Evolutionary conservation across 1,140 invertebrate species (phyloP).

Genomic region (Orchesella cincta): DNA sequence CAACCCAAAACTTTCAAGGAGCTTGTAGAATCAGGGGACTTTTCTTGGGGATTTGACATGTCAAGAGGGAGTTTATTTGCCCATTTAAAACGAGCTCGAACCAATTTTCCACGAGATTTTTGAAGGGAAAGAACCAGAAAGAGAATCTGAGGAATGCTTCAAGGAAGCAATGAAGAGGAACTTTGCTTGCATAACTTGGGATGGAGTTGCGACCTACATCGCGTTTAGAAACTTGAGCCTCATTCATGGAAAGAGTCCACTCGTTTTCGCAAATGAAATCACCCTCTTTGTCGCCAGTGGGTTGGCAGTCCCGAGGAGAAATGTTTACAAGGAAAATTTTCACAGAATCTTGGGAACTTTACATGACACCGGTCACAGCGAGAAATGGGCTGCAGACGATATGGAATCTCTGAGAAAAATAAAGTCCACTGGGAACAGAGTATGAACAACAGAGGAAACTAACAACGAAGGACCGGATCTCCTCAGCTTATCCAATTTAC

Average conservation of each 20-base stretch:
- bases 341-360: background rate
- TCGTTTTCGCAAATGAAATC: background rate
- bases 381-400: background rate
- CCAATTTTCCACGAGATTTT: background rate
- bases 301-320: background rate
- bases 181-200: constrained; percentile 22
- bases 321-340: background rate
- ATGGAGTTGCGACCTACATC: background rate
- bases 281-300: background rate
- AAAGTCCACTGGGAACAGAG: background rate
- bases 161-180: background rate
- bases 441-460: background rate
- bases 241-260: background rate
- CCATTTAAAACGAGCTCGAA: background rate
- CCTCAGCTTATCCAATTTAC: background rate
- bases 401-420: background rate
- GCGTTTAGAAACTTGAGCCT: background rate
- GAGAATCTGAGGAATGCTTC: background rate
- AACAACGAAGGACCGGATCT: constrained; percentile 1
- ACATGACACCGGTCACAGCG: background rate
- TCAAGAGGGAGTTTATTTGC: background rate
- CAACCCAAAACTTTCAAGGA: constrained; percentile 21
- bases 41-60: background rate
- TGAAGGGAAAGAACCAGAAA: background rate
- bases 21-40: background rate